Evolutionary conservation across 2,888 invertebrate genomes (phyloP).

Genomic region (Acheta domesticus): DNA sequence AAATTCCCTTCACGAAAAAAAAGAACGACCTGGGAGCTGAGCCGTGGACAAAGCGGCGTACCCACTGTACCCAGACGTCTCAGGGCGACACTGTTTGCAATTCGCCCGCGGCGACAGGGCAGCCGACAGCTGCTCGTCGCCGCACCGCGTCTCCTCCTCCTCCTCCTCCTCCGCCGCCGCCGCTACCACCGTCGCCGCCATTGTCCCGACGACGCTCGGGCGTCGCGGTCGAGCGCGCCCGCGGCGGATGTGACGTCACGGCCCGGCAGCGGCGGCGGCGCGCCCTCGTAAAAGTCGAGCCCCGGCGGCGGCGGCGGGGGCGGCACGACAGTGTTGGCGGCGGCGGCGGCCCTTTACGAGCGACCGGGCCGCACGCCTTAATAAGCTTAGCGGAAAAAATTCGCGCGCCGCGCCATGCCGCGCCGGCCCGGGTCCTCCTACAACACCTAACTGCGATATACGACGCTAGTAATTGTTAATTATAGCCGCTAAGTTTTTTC

Average conservation of each 20-base stretch:
- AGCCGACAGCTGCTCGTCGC: too few relatives aligned
- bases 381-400: conserved; percentile 1
- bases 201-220: too few relatives aligned
- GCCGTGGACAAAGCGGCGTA: too few relatives aligned
- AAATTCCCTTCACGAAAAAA: too few relatives aligned
- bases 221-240: neutral
- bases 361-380: neutral
- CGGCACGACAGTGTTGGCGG: too few relatives aligned
- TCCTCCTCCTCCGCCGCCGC: too few relatives aligned
- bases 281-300: neutral
- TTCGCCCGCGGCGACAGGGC: too few relatives aligned
- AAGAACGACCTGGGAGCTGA: too few relatives aligned
- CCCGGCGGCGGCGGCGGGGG: neutral
- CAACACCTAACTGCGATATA: conserved; percentile 18
- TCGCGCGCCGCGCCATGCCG: neutral
- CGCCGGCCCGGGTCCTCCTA: neutral
- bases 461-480: conserved; percentile 18
- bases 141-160: too few relatives aligned
- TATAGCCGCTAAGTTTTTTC: neutral
- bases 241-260: conserved; percentile 2
- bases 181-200: too few relatives aligned
- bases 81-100: too few relatives aligned
- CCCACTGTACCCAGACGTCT: too few relatives aligned
- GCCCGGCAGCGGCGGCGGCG: neutral
- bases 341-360: neutral